These are phyloP conservation scores for human DNA, from an alignment of 2,113 vertebrate species.

Conservation along the genomic window GRCh38 chr13:66839001-66839500, in stretches of 20 bases:
- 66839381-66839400: neutral
- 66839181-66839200: neutral
- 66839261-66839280: neutral
- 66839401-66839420: neutral
- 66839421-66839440: neutral
- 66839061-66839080: neutral
- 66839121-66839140: neutral
- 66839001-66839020: neutral
- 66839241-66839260: neutral
- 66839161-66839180: neutral
- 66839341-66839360: neutral
- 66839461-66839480: neutral
- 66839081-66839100: neutral
- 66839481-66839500: neutral
- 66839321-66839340: neutral
- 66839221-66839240: neutral
- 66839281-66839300: neutral
- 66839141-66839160: neutral
- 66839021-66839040: neutral
- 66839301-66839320: neutral
- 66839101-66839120: neutral
- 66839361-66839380: neutral
- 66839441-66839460: neutral
- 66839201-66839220: neutral
- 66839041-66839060: slow-evolving; percentile 1